Conservation (phyloP, 2,113 vertebrate species). For the Sinosuthora webbiana region DNA sequence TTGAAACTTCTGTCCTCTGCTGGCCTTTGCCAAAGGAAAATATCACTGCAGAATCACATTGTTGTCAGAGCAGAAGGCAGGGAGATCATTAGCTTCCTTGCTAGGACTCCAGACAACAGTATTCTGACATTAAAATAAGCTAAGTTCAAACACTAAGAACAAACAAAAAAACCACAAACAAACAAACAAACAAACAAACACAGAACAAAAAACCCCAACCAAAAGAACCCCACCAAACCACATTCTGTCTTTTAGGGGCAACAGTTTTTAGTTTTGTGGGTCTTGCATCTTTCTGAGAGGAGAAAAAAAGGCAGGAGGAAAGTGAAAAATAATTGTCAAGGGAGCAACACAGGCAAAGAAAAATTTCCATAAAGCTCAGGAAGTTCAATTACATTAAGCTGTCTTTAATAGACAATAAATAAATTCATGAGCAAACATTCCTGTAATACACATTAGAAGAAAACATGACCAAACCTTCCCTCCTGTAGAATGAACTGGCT, state of each 20-base stretch:
- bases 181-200: not conserved
- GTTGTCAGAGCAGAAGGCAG: not conserved
- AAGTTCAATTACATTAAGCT: not conserved
- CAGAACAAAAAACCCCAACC: not conserved
- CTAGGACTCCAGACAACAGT: not conserved
- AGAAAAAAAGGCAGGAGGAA: not conserved
- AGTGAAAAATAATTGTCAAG: not conserved
- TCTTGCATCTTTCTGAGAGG: not conserved
- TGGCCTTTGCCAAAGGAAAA: not conserved
- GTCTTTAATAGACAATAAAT: not conserved
- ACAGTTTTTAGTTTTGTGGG: not conserved
- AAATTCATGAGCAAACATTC: not conserved
- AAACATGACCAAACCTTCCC: not conserved
- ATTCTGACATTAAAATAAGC: not conserved
- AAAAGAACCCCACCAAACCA: not conserved
- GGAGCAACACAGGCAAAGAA: not conserved
- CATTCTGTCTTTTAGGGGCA: not conserved
- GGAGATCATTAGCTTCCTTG: not conserved
- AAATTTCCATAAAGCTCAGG: not conserved
- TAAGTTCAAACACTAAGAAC: not conserved
- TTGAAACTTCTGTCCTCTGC: not conserved
- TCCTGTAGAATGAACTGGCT: not conserved
- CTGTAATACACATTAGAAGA: not conserved
- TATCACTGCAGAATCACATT: not conserved
- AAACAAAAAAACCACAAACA: not conserved